phyloP scores from a whole-genome alignment of 1,140 invertebrate species.

The Scylla paramamosain region DNA sequence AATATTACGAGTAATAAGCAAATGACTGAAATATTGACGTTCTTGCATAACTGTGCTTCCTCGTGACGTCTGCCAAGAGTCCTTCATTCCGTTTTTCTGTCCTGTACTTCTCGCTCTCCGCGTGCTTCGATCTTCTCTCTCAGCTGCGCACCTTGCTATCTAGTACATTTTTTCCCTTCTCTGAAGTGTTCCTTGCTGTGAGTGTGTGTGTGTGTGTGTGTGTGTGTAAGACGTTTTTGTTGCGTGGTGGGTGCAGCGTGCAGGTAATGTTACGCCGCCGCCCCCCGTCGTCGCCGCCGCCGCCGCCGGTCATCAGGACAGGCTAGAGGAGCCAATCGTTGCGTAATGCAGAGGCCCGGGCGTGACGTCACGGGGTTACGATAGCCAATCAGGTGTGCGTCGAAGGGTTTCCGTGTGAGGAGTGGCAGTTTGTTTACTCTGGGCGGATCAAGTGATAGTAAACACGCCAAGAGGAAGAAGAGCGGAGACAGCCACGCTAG shows the following conservation, averaged over 20 bases:
- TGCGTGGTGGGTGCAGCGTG: background rate
- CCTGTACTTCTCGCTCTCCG: no score
- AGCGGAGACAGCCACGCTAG: background rate
- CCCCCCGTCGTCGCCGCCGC: background rate
- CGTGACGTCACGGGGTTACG: background rate
- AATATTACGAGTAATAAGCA: no score
- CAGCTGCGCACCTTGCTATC: no score
- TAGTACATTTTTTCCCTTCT: background rate
- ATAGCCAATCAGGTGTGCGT: background rate
- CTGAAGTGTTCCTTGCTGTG: background rate
- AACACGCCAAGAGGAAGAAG: background rate
- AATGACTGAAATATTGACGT: no score
- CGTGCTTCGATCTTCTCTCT: no score
- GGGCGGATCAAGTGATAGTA: background rate
- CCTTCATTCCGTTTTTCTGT: background rate
- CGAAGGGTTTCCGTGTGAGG: background rate
- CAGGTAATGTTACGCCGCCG: no score
- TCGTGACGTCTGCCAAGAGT: background rate
- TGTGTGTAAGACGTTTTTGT: background rate
- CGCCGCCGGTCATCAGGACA: no score
- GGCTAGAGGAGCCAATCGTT: no score
- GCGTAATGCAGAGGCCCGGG: background rate
- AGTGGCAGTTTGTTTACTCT: conserved; percentile 6
- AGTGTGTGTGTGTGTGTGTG: conserved; percentile 6
- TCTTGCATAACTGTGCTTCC: no score